A percentile compares a stretch with the other conserved stretches of the same genome.
Evolutionary conservation across 2,113 vertebrate genomes (phyloP).

Genomic region (Periophthalmodon schlosseri): DNA sequence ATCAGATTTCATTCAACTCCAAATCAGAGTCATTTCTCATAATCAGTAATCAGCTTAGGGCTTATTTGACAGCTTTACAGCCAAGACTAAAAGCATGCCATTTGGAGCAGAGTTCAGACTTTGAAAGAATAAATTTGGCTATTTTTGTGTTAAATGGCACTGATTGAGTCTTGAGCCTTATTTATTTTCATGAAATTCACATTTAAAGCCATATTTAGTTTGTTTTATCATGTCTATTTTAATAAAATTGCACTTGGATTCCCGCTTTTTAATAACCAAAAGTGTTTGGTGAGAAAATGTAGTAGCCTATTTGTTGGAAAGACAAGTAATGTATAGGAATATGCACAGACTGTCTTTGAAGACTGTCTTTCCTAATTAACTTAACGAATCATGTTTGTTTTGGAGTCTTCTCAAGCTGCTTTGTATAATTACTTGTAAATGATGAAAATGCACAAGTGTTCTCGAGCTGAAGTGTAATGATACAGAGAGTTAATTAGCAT

Average conservation of each 20-base stretch:
- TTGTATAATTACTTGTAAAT: conserved; percentile 40
- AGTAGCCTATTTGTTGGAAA: background rate
- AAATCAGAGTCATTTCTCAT: background rate
- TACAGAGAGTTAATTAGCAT: background rate
- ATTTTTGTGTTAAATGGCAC: no score
- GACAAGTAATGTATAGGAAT: background rate
- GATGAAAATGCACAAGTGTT: conserved; percentile 26
- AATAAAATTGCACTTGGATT: background rate
- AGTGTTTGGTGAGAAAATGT: background rate
- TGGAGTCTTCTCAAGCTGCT: conserved; percentile 20
- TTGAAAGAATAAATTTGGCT: no score
- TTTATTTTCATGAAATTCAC: background rate
- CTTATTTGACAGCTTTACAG: background rate
- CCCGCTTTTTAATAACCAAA: background rate
- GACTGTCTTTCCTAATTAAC: conserved; percentile 28
- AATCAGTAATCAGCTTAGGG: background rate
- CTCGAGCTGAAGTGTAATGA: conserved; percentile 6
- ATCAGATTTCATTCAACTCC: background rate
- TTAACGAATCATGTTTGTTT: conserved; percentile 44
- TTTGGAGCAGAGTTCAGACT: no score
- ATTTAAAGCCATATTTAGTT: no score
- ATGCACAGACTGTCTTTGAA: conserved; percentile 10
- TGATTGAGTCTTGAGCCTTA: background rate
- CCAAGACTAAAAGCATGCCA: no score
- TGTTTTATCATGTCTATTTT: background rate